phyloP scores from a whole-genome alignment of 64 coral and sea anemone species.

The Dendronephthya gigantea region DNA sequence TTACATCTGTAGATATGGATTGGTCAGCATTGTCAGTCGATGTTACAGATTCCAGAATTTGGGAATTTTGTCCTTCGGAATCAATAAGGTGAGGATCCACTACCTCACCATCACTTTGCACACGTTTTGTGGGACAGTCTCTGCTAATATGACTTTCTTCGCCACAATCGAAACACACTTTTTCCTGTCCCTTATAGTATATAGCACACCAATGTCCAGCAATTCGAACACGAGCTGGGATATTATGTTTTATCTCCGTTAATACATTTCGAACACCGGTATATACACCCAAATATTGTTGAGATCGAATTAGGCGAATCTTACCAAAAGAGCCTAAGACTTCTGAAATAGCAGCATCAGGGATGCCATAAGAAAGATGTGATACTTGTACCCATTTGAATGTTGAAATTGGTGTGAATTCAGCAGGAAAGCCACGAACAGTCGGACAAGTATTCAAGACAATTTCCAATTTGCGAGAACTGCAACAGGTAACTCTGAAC shows the following conservation, averaged over 20 bases:
- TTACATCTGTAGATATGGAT: too few species aligned
- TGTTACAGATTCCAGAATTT: too few species aligned
- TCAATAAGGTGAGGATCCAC: too few species aligned
- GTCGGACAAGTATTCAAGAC: background rate
- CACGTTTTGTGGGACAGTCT: too few species aligned
- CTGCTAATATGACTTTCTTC: too few species aligned
- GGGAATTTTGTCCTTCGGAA: too few species aligned
- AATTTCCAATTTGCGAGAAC: background rate
- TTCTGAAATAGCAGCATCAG: background rate
- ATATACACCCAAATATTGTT: constrained; percentile 3
- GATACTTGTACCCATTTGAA: background rate
- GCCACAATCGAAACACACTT: constrained; percentile 12
- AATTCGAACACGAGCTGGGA: constrained; percentile 14
- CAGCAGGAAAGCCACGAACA: background rate
- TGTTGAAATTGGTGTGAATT: background rate
- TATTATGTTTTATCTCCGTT: background rate
- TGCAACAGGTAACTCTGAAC: background rate
- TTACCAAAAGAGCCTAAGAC: background rate
- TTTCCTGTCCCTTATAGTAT: constrained; percentile 18
- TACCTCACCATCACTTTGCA: too few species aligned
- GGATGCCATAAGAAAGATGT: background rate
- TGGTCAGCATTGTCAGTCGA: too few species aligned
- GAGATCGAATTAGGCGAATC: background rate
- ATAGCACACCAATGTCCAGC: constrained; percentile 28
- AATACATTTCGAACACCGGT: constrained; percentile 4